Evolutionary conservation across 1,140 invertebrate species (phyloP).

Genomic region (Eurosta solidaginis): DNA sequence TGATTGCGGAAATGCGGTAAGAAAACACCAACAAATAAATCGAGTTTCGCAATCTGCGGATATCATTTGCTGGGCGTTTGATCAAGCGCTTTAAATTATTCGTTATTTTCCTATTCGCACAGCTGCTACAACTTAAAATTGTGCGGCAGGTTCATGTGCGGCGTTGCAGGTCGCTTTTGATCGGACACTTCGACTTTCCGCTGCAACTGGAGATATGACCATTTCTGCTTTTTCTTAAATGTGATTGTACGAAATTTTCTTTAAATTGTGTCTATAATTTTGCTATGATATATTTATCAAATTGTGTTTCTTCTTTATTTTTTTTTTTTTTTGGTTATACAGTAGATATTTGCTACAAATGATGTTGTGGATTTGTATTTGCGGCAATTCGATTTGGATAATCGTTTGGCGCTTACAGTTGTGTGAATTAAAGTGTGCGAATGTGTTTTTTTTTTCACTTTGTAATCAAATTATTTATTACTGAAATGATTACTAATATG

Average conservation of each 20-base stretch:
- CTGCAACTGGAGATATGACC: not conserved
- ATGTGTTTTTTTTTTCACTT: too few relatives aligned
- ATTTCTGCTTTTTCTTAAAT: conserved; percentile 1
- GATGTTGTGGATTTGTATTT: not conserved
- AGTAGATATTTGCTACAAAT: not conserved
- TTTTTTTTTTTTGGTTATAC: not conserved
- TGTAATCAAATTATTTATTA: not conserved
- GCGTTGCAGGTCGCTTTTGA: not conserved
- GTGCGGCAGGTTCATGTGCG: conserved; percentile 5
- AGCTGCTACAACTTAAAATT: not conserved
- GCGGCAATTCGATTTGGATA: not conserved
- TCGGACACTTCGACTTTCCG: not conserved
- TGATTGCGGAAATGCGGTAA: conserved; percentile 1
- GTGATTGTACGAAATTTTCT: not conserved
- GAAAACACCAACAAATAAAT: not conserved
- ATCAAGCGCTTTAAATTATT: too few relatives aligned
- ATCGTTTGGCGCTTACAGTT: not conserved
- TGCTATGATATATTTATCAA: not conserved
- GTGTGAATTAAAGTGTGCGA: not conserved
- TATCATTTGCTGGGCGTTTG: too few relatives aligned
- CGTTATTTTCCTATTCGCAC: not conserved
- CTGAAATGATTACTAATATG: not conserved
- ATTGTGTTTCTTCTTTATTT: not conserved
- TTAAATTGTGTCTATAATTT: not conserved
- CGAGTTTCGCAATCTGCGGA: not conserved